These are phyloP conservation scores for Papilio aristodemus DNA, from an alignment of 1,140 invertebrate species.

Conservation along the genomic window DNA sequence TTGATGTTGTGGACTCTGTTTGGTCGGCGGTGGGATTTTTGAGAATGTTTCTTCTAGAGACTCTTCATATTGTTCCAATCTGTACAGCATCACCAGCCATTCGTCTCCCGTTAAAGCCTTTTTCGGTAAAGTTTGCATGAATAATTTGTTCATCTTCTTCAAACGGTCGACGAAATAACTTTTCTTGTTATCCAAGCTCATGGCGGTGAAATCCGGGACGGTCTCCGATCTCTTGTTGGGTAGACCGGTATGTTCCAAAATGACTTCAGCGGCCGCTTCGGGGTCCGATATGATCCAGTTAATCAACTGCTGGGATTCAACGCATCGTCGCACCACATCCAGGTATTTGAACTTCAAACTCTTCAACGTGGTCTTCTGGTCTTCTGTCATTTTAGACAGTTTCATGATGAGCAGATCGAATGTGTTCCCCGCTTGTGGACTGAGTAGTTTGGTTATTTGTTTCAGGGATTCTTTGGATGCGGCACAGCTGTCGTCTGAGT, in stretches of 20 bases:
- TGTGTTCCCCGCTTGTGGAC: constrained; percentile 58
- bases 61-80: constrained; percentile 66
- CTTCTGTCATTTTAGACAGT: constrained; percentile 59
- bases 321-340: constrained; percentile 59
- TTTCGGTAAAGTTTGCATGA: constrained; percentile 68
- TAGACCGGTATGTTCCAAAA: constrained; percentile 61
- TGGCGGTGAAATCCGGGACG: constrained; percentile 53
- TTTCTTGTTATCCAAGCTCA: constrained; percentile 54
- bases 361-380: constrained; percentile 61
- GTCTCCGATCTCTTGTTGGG: constrained; percentile 55
- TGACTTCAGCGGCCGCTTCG: constrained; percentile 60
- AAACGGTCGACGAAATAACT: constrained; percentile 66
- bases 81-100: constrained; percentile 73
- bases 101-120: constrained; percentile 65
- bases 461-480: constrained; percentile 57
- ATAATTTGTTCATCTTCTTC: constrained; percentile 65
- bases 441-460: constrained; percentile 61
- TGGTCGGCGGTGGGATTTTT: constrained; percentile 48
- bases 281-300: constrained; percentile 65
- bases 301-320: constrained; percentile 60
- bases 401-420: constrained; percentile 71
- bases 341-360: constrained; percentile 68
- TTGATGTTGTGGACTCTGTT: constrained; percentile 45
- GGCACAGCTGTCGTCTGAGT: constrained; percentile 53
- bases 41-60: constrained; percentile 61